Base-by-base conservation (phyloP, 2,113 vertebrate genomes). In the Eretmochelys imbricata region DNA sequence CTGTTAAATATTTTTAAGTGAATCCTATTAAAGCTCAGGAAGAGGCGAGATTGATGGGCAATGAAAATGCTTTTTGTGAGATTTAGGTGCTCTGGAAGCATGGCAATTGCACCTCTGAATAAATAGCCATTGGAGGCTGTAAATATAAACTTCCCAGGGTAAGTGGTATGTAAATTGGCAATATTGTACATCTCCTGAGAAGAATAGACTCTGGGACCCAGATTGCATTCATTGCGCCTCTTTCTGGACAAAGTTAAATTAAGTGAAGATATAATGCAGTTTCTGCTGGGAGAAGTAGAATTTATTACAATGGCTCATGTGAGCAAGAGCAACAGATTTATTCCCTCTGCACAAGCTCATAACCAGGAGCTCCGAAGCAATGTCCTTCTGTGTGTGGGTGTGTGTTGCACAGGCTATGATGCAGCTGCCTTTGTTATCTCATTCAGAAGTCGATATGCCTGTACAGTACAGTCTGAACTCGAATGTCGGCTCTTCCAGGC, bases 51-150 rank as follows among this genome's bases (percentile, higher is more conserved):
- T 81, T 48, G 51, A 78, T 49, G 88, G 78, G 90, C 55, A 91
- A 89, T 90, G 51, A 80, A 92, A 90, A 76, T 87, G 90, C n/a
- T 95, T 93, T 87, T 84, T 76, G 82, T 87, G 88, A 93, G 92
- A 93, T 96, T 94, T 82, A 93, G 89, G 82, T 88, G 94, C 83
- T 87, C 79, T 48, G 75, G 84, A 84, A 38, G 84, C 91, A n/a
- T 8, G 85, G 94, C 69, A 93, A 20, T 54, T 75, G n/a, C 83
- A 80, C 55, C 4, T n/a, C 62, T 85, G 90, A 89, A 93, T 91
- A 91, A 95, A 93, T 78, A 91, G 88, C 1, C 1, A 69, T 42
- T 93, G 84, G 87, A 54, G 89, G 10, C 22, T 83, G 85, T 89
- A 97, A 97, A 93, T 87, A 76, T 29, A 49, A 14, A 19, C 91